Base-by-base conservation (phyloP, 1,140 invertebrate genomes). In the Portunus trituberculatus region DNA sequence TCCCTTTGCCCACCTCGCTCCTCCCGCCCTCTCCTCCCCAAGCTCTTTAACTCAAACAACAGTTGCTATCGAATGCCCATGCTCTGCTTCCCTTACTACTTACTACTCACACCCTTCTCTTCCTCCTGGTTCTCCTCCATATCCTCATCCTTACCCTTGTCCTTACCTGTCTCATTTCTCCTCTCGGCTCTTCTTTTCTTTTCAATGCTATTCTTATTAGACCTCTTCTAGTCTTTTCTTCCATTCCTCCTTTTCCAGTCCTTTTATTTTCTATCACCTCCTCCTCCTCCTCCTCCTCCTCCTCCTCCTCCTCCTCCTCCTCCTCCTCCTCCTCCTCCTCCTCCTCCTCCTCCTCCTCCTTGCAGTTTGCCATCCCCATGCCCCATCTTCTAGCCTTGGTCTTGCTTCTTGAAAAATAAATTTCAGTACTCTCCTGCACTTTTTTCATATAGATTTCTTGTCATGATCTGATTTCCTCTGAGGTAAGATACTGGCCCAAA, bases 401-500 rank as follows among this genome's bases (percentile, higher is more conserved):
- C 82, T 76, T 93, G 92, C 83, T 88, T 87, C 87, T 28, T 93
- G 67, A n/a, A 76, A n/a, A 76, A 0, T 16, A n/a, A 28, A 48
- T 12, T 52, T 25, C 46, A 48, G 59, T 59, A 46, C 52, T 45
- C 87, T 67, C 25, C 52, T 76, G 20, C 29, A 32, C 83, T 87
- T 93, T 88, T 48, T 48, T 90, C 45, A 52, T 29, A 12, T 52
- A 59, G 48, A 91, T 94, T 94, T 91, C 67, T 94, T 29, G n/a
- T 90, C 90, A 90, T 91, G 48, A 48, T 76, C 59, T 82, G 46
- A 94, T 94, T 83, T 32, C 28, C 52, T 94, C 67, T 48, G 93
- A 94, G 93, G 93, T 94, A 94, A 94, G 93, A 94, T 91, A 45
- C 92, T 88, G 45, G 88, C 48, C 92, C 67, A 67, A 59, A 48